A percentile compares a stretch with the other conserved stretches of the same genome.
Conservation (phyloP, 2,888 invertebrate species). For the Exephanes ischioxanthus region DNA sequence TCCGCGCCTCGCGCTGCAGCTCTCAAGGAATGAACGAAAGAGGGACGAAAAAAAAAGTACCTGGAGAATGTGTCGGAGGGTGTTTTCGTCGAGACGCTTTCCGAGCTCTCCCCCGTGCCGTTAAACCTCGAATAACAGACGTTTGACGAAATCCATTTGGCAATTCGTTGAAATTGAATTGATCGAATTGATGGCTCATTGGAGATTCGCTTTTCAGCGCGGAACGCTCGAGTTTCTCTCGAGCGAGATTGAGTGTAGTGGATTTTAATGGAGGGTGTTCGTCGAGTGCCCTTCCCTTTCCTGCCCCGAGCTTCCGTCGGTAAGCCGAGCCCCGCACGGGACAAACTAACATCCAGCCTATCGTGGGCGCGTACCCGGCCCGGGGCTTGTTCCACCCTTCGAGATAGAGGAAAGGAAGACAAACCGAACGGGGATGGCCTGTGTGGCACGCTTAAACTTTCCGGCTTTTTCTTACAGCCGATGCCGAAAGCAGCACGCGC, state of each 20-base stretch:
- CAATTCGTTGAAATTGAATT: constrained; percentile 58
- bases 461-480: constrained; percentile 50
- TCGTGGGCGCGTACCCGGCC: neutral
- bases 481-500: constrained; percentile 50
- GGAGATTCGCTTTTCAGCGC: constrained; percentile 48
- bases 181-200: constrained; percentile 61
- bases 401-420: constrained; percentile 37
- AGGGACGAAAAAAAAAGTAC: constrained; percentile 34
- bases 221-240: constrained; percentile 31
- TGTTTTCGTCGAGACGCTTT: constrained; percentile 28
- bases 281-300: constrained; percentile 9
- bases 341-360: constrained; percentile 51
- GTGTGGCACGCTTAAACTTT: constrained; percentile 60
- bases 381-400: constrained; percentile 22
- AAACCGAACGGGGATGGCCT: constrained; percentile 28
- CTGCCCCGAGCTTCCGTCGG: constrained; percentile 37
- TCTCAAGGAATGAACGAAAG: constrained; percentile 33
- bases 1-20: constrained; percentile 2
- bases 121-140: constrained; percentile 62
- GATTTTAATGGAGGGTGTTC: constrained; percentile 61
- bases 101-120: constrained; percentile 16
- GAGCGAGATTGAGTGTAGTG: constrained; percentile 56
- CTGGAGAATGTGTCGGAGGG: constrained; percentile 62
- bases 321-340: constrained; percentile 50
- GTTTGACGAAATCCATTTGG: constrained; percentile 65